These are phyloP conservation scores for Habrosyne pyritoides DNA, from an alignment of 2,888 invertebrate genomes.

Conservation along the genomic window DNA sequence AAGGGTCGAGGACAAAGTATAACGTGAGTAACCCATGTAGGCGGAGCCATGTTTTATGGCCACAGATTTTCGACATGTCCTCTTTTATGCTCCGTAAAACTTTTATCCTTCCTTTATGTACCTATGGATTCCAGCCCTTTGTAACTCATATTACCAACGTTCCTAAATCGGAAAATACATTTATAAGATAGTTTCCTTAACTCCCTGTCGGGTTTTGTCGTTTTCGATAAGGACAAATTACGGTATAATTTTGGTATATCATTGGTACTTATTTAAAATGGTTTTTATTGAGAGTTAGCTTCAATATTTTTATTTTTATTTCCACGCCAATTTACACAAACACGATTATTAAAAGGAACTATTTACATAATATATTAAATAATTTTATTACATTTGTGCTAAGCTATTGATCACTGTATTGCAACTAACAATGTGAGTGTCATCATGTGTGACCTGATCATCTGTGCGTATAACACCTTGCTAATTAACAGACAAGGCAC, in stretches of 20 bases:
- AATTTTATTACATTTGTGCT: not conserved
- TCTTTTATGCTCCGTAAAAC: slow-evolving; percentile 69
- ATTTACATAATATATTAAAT: too few relatives aligned
- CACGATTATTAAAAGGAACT: too few relatives aligned
- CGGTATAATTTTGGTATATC: slow-evolving; percentile 7
- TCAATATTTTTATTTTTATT: not conserved
- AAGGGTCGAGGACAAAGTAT: slow-evolving; percentile 13
- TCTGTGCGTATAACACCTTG: not conserved
- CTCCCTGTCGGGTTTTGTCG: slow-evolving; percentile 6
- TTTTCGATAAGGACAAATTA: slow-evolving; percentile 6
- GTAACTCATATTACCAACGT: slow-evolving; percentile 38
- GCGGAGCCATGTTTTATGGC: slow-evolving; percentile 55
- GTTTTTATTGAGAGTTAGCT: not conserved
- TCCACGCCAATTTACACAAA: not conserved
- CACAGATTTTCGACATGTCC: slow-evolving; percentile 68
- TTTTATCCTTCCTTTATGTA: slow-evolving; percentile 60
- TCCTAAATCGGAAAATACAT: slow-evolving; percentile 24
- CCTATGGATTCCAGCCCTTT: slow-evolving; percentile 48
- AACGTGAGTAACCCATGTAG: slow-evolving; percentile 40
- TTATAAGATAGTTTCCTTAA: slow-evolving; percentile 7
- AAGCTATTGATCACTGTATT: not conserved
- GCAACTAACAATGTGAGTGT: not conserved
- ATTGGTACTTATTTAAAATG: not conserved
- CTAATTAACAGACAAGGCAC: not conserved
- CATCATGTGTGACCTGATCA: not conserved